phyloP scores from a whole-genome alignment of 2,113 vertebrate species.

The Phrynosoma blainvillii region DNA sequence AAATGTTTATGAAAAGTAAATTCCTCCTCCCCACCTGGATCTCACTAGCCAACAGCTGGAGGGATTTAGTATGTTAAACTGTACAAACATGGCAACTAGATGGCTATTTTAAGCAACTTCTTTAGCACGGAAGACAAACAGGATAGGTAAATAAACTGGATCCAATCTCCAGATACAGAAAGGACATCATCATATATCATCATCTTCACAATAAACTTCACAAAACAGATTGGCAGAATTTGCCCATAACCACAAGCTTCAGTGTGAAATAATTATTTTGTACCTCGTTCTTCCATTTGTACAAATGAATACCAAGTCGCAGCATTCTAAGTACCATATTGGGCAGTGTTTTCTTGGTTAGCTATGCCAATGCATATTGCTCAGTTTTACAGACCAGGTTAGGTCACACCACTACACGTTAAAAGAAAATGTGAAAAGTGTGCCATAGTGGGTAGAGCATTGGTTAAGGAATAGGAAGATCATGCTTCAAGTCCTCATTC shows the following conservation, averaged over 20 bases:
- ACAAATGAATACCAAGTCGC: accelerated
- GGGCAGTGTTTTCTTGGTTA: neutral
- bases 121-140: neutral
- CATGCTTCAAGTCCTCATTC: neutral
- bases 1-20: conserved; percentile 4
- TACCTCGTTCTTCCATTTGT: neutral
- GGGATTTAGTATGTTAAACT: neutral
- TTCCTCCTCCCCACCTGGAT: neutral
- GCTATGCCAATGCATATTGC: neutral
- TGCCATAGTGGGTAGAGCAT: neutral
- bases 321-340: neutral
- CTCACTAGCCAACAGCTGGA: neutral
- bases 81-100: neutral
- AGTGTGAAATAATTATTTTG: neutral
- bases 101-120: neutral
- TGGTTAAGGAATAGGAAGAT: neutral
- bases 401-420: neutral
- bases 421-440: neutral
- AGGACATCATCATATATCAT: neutral
- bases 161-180: neutral
- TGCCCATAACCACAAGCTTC: neutral
- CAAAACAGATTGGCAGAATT: neutral
- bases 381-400: neutral
- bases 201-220: neutral
- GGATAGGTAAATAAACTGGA: neutral